A percentile compares a stretch with the other conserved stretches of the same genome.
Evolutionary conservation across 2,797 vertebrate species (phyloP).

Genomic region (Phoeniculus purpureus): DNA sequence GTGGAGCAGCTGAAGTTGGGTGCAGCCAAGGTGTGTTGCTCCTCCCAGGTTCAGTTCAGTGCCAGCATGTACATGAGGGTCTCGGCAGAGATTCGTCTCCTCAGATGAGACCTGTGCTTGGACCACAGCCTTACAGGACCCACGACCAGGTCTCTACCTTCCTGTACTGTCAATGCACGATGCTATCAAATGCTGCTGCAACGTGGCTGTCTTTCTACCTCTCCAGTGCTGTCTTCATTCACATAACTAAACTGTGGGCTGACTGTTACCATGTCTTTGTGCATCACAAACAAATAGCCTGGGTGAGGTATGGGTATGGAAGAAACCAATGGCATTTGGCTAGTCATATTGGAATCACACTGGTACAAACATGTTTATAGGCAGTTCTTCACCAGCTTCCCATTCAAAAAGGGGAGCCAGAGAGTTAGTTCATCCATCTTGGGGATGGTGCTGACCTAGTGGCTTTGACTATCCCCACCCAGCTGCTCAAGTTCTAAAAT

Average conservation of each 20-base stretch:
- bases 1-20: neutral
- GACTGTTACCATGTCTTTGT: neutral
- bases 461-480: neutral
- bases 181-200: neutral
- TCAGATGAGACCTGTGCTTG: neutral
- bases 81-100: neutral
- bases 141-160: neutral
- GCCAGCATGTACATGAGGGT: neutral
- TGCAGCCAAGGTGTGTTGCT: neutral
- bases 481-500: neutral
- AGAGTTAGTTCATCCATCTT: neutral
- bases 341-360: neutral
- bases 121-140: neutral
- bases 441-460: neutral
- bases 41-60: neutral
- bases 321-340: neutral
- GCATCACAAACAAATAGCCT: neutral
- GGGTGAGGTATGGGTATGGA: neutral
- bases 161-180: accelerated
- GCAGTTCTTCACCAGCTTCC: neutral
- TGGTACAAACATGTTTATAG: conserved; percentile 1
- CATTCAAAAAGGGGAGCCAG: neutral
- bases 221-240: neutral
- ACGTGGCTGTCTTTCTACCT: accelerated
- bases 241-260: neutral